Percentiles rank a stretch among this genome's conserved stretches.
phyloP scores from a whole-genome alignment of 2,113 vertebrate species.

The Scartelaos histophorus region DNA sequence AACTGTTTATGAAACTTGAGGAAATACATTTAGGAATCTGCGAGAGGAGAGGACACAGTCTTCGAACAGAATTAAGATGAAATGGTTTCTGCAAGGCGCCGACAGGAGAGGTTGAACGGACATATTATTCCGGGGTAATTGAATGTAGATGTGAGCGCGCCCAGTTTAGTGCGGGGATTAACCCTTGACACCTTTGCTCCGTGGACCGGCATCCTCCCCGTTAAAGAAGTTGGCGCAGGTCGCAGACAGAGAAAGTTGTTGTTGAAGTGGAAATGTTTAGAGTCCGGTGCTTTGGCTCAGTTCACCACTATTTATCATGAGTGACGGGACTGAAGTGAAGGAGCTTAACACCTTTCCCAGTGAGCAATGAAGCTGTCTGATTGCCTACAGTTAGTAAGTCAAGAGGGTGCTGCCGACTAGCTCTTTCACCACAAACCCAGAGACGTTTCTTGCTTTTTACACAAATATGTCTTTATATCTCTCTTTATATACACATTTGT shows the following conservation, averaged over 20 bases:
- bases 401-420: conserved; percentile 40
- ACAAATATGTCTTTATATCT: conserved; percentile 15
- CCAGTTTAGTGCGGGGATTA: conserved; percentile 53
- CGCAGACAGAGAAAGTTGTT: conserved; percentile 4
- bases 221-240: conserved; percentile 5
- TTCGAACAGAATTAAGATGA: conserved; percentile 53
- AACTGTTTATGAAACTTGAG: conserved; percentile 59
- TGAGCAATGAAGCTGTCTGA: conserved; percentile 62
- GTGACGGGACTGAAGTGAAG: conserved; percentile 36
- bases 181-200: conserved; percentile 47
- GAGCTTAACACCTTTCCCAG: conserved; percentile 43
- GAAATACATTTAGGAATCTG: conserved; percentile 36
- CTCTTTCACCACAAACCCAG: conserved; percentile 35
- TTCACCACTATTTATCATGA: conserved; percentile 62
- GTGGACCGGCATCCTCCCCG: conserved; percentile 9
- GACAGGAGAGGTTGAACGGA: conserved; percentile 56
- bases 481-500: conserved; percentile 16
- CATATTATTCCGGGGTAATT: conserved; percentile 69
- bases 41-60: conserved; percentile 43
- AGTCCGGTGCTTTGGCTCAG: conserved; percentile 42
- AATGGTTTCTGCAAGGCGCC: conserved; percentile 38
- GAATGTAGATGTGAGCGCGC: conserved; percentile 63
- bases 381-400: conserved; percentile 49
- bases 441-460: conserved; percentile 28
- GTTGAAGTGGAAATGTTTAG: conserved; percentile 35